These are phyloP conservation scores for Oscheius sp. DNA, from an alignment of 2,888 invertebrate genomes.

Conservation along the genomic window DNA sequence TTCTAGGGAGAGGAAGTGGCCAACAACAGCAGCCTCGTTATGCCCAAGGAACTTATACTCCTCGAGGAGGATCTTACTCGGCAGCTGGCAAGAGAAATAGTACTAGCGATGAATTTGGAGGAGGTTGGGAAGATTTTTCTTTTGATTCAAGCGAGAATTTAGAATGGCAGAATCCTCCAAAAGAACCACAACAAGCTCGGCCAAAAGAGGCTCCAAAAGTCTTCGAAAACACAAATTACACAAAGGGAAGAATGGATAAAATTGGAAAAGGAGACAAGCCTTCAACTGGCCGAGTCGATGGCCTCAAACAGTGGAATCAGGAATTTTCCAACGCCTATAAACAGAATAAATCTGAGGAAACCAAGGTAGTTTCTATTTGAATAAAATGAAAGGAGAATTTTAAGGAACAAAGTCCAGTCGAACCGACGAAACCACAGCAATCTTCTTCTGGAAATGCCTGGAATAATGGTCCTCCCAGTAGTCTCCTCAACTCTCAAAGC, in stretches of 20 bases:
- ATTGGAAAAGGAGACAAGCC: background rate
- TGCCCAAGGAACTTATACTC: background rate
- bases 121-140: background rate
- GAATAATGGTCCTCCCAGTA: conserved; percentile 48
- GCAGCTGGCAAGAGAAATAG: conserved; percentile 13
- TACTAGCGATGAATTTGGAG: conserved; percentile 19
- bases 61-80: conserved; percentile 1
- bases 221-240: conserved; percentile 11
- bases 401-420: background rate
- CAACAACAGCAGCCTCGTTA: conserved; percentile 2
- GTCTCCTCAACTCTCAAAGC: conserved; percentile 19
- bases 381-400: background rate
- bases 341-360: background rate
- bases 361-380: background rate
- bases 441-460: conserved; percentile 38
- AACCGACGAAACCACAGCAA: background rate
- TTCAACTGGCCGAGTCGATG: background rate
- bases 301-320: conserved; percentile 8
- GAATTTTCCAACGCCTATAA: conserved; percentile 14
- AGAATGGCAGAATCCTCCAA: conserved; percentile 24
- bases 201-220: background rate
- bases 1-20: conserved; percentile 12
- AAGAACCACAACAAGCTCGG: background rate
- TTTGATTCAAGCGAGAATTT: background rate
- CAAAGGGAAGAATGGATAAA: conserved; percentile 6